These are phyloP conservation scores for Pyrgilauda ruficollis DNA, from an alignment of 2,113 vertebrate genomes.

Conservation along the genomic window DNA sequence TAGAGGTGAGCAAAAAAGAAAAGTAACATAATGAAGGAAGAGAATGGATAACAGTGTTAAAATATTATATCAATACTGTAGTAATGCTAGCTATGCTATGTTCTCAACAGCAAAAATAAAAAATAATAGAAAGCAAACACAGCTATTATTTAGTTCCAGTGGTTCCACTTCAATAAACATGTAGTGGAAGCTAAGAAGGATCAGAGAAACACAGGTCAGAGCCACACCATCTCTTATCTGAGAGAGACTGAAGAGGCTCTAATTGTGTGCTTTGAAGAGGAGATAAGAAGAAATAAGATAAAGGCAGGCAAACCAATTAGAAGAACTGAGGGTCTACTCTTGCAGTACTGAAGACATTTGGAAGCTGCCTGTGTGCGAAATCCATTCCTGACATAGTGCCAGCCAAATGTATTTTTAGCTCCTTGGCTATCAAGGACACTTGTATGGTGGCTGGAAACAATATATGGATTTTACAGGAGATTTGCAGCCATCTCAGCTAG, in stretches of 20 bases:
- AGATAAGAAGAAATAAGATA: constrained; percentile 12
- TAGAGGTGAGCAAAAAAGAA: neutral
- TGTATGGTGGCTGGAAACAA: neutral
- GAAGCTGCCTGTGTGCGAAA: neutral
- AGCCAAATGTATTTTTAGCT: neutral
- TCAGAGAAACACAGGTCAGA: neutral
- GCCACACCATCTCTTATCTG: neutral
- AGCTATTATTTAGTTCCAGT: neutral
- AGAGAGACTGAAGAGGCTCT: neutral
- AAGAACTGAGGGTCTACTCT: neutral
- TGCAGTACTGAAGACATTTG: neutral
- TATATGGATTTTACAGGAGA: neutral
- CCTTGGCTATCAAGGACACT: neutral
- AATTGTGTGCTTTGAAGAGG: neutral
- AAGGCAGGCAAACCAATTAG: neutral
- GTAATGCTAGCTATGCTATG: neutral
- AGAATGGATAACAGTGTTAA: neutral
- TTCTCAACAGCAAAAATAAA: neutral
- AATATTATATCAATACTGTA: neutral
- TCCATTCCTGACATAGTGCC: neutral
- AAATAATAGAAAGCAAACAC: neutral
- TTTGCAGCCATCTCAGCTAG: neutral
- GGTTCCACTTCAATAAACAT: neutral
- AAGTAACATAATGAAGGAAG: neutral
- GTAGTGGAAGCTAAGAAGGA: neutral